Evolutionary conservation across 2,113 vertebrate genomes (phyloP).

Genomic region (Cyphomyrus plagiostoma): DNA sequence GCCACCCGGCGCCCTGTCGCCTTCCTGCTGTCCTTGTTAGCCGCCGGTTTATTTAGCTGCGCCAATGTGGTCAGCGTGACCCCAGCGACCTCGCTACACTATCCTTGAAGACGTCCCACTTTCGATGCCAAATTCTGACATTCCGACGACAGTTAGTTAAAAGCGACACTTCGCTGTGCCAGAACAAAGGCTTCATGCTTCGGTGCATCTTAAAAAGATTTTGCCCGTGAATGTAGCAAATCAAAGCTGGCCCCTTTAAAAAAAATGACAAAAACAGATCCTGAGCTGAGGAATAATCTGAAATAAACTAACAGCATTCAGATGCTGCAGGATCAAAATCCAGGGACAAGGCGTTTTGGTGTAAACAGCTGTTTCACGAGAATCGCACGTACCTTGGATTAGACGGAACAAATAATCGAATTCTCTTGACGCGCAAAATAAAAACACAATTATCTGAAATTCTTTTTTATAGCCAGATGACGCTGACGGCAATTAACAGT

Average conservation of each 20-base stretch:
- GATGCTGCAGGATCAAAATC: neutral
- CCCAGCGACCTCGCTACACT: neutral
- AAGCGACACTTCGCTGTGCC: neutral
- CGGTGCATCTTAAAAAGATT: neutral
- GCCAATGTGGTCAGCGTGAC: neutral
- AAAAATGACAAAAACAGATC: neutral
- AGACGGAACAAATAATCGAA: neutral
- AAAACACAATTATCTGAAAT: neutral
- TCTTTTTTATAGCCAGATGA: neutral
- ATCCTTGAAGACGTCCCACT: neutral
- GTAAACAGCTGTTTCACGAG: neutral
- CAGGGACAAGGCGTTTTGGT: neutral
- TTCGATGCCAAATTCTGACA: neutral
- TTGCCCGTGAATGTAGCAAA: neutral
- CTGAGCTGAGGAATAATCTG: neutral
- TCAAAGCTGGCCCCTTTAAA: neutral
- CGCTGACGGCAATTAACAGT: neutral
- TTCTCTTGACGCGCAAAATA: neutral
- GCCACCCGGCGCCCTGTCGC: neutral
- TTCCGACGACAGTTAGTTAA: neutral
- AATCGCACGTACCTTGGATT: neutral
- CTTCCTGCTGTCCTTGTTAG: neutral
- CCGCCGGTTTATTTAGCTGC: neutral
- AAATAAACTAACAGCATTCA: neutral
- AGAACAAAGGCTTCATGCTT: neutral